Evolutionary conservation across 2,113 vertebrate species (phyloP), one percentile per base, ranked within the genome.

Genomic region (Bagarius yarrelli): DNA sequence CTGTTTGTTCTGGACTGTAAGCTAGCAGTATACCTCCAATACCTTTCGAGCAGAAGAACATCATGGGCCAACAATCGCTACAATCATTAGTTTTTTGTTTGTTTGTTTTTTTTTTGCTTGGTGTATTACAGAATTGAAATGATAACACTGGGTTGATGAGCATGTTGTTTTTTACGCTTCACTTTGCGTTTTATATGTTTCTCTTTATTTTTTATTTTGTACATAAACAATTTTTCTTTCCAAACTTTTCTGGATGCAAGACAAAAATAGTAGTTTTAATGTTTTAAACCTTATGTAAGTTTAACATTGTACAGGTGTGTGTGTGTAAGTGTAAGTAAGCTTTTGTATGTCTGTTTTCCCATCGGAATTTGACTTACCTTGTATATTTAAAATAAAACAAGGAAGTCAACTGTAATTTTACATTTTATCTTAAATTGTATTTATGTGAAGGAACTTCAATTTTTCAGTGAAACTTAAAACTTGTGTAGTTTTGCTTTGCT

Each of bases 361-460:
- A 23, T 1, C 1, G 59, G 15, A 36, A 55, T 67, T 67, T 55
- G 25, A 57, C 30, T 21, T 66, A 15, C 3, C 69, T 72, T 18
- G 19, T 61, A 19, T 61, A 64, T 74, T 55, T 55, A 55, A 64
- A 25, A 76, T 36, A 23, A 59, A 23, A 57, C 30, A 57, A 63
- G 34, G 14, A 57, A 73, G 50, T 61, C 44, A 30, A 50, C 18
- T 40, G 1, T 40, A 23, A 40, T 36, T 44, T 12, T 47, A 32
- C n/a, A n/a, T 11, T 40, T 47, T 47, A 47, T 47, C 9, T 47
- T 61, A 25, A 63, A 63, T 74, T 15, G 19, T 72, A 72, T 74
- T 81, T 66, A 81, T 75, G 21, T 50, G 57, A 81, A 72, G 71
- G 80, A 64, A 53, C 12, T 15, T 63, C 12, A 27, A 21, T 13